Evolutionary conservation across 1,140 invertebrate species (phyloP).

Genomic region (Leptinotarsa texana): DNA sequence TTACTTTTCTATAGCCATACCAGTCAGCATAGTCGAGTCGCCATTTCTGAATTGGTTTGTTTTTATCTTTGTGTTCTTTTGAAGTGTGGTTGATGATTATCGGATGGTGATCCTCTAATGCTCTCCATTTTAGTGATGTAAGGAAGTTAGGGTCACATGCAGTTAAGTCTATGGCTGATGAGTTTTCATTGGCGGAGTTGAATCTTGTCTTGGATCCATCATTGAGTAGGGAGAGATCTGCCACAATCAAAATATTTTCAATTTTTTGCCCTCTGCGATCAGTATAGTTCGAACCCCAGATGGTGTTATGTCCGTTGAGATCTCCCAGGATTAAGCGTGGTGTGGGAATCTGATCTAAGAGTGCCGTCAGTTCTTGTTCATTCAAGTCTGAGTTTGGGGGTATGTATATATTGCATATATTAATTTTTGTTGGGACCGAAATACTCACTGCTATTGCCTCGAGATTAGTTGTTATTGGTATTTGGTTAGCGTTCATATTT

Average conservation of each 20-base stretch:
- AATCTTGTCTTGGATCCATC: background rate
- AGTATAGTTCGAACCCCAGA: background rate
- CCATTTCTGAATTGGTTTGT: constrained; percentile 5
- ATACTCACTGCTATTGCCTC: too few relatives aligned
- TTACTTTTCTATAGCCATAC: background rate
- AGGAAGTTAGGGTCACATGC: background rate
- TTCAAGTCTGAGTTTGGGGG: too few relatives aligned
- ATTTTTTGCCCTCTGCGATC: background rate
- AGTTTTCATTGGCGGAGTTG: constrained; percentile 3
- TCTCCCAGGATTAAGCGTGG: background rate
- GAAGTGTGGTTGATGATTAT: background rate
- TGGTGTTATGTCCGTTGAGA: constrained; percentile 11
- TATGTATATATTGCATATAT: too few relatives aligned
- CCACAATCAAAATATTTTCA: background rate
- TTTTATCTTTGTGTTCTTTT: constrained; percentile 11
- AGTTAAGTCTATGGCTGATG: too few relatives aligned
- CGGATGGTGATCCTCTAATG: background rate
- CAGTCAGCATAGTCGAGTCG: constrained; percentile 11
- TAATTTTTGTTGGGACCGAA: too few relatives aligned
- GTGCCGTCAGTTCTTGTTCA: too few relatives aligned
- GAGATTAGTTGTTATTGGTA: too few relatives aligned
- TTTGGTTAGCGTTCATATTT: too few relatives aligned
- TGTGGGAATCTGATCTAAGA: too few relatives aligned
- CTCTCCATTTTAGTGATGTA: background rate
- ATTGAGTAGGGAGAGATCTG: constrained; percentile 1